phyloP scores from a whole-genome alignment of 2,888 invertebrate genomes.

The Spisula subtruncata region DNA sequence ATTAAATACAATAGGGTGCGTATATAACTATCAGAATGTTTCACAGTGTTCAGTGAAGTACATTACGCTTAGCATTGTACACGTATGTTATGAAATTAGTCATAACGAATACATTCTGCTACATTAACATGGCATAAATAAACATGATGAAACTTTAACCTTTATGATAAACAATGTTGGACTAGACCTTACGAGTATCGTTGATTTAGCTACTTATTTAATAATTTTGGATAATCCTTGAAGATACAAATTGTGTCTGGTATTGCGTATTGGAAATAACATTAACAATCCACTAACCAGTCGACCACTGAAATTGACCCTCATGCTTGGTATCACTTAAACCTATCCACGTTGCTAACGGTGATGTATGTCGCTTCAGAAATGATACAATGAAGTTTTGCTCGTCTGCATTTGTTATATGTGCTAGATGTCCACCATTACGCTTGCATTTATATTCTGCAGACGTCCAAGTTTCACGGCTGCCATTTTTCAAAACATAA shows the following conservation, averaged over 20 bases:
- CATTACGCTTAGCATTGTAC: neutral
- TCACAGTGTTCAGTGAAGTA: neutral
- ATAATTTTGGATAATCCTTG: no score
- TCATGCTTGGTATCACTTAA: slow-evolving; percentile 48
- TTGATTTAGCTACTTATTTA: no score
- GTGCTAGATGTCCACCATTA: slow-evolving; percentile 50
- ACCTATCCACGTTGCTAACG: slow-evolving; percentile 62
- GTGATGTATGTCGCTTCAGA: slow-evolving; percentile 34
- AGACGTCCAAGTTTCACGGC: slow-evolving; percentile 40
- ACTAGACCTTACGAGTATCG: no score
- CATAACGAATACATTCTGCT: neutral
- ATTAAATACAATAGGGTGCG: no score
- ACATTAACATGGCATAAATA: no score
- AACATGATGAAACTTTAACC: no score
- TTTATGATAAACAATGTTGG: no score
- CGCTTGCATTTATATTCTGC: slow-evolving; percentile 40
- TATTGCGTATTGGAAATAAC: no score
- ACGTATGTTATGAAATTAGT: neutral
- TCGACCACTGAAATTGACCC: slow-evolving; percentile 26
- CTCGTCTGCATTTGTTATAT: slow-evolving; percentile 48
- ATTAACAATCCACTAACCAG: no score
- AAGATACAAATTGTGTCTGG: no score
- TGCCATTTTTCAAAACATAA: slow-evolving; percentile 47
- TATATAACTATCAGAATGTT: no score
- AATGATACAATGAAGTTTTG: slow-evolving; percentile 51